Evolutionary conservation across 2,113 vertebrate genomes (phyloP).

Genomic region (Saccopteryx bilineata): DNA sequence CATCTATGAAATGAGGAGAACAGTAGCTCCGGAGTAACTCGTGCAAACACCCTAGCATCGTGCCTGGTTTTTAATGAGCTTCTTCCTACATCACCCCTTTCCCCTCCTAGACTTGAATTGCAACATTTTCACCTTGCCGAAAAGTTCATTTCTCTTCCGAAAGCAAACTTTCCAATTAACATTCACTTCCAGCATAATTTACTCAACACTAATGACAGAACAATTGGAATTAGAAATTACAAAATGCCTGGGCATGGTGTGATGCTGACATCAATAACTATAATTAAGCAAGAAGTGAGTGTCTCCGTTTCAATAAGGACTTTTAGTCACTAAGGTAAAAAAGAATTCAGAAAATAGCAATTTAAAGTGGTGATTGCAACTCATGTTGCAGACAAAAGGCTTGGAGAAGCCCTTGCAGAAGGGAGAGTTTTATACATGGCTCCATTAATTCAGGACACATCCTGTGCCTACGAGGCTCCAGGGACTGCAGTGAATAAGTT

Average conservation of each 20-base stretch:
- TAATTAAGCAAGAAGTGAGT: not conserved
- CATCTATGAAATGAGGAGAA: not conserved
- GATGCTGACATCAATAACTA: not conserved
- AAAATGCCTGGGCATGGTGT: not conserved
- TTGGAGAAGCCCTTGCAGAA: not conserved
- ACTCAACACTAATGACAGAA: not conserved
- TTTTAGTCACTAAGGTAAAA: conserved; percentile 46
- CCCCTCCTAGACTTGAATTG: not conserved
- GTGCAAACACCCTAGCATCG: accelerated
- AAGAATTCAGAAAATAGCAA: not conserved
- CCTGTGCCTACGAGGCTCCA: no score
- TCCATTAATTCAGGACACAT: not conserved
- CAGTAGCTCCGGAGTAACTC: not conserved
- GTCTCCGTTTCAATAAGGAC: not conserved
- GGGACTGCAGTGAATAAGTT: not conserved
- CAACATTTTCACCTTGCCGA: not conserved
- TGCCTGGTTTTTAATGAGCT: not conserved
- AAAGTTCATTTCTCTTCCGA: not conserved
- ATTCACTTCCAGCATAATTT: not conserved
- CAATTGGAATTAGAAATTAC: conserved; percentile 17
- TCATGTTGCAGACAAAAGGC: not conserved
- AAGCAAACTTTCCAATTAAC: not conserved
- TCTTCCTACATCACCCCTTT: not conserved
- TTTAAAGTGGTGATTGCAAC: not conserved
- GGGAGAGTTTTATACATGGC: not conserved